Evolutionary conservation across 2,797 vertebrate genomes (phyloP), one percentile per base, ranked within the genome.

Genomic region (Enteromius radiatus): DNA sequence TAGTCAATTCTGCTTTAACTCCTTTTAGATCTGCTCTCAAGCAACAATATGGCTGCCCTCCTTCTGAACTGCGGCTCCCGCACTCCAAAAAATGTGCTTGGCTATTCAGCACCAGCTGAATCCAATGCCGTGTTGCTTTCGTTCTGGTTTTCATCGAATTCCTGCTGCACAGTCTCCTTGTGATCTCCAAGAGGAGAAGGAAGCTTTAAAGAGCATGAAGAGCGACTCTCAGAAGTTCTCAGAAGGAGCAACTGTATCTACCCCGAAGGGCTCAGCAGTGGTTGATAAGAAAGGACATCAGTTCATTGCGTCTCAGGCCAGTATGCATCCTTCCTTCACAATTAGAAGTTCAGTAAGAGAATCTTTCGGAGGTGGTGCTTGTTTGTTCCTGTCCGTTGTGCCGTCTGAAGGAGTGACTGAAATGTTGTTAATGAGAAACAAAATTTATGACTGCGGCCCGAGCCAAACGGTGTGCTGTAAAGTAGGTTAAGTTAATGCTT

Each of bases 1-100:
- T 92, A 94, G 93, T 90, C 92, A 88, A 86, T 88, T 88, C 89
- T 89, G 90, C 88, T 90, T 90, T 76, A 78, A 69, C 84, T 87
- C 77, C 83, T 49, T 80, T 71, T 71, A 6, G 19, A 80, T 65
- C 78, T 63, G 28, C 71, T 78, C 73, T 81, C 75, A 69, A 56
- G 85, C 88, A 89, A 88, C 81, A 86, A 81, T 81, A 85, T 84
- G 79, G 87, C 84, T 85, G 83, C 45, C 84, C 81, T 83, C 83
- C 73, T 78, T 70, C 85, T 83, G 79, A 84, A 82, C 86, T 80
- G 76, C 71, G 84, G 86, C 79, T 49, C 79, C 82, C 23, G 54
- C 17, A 26, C 56, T 83, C 54, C 31, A 47, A 28, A 76, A 74
- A 71, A 54, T 31, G 56, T 3, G 15, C 59, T 77, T 69, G 21